Evolutionary conservation across 2,113 vertebrate genomes (phyloP), one percentile per base, ranked within the genome.

Genomic region (Sylvilagus bachmani): DNA sequence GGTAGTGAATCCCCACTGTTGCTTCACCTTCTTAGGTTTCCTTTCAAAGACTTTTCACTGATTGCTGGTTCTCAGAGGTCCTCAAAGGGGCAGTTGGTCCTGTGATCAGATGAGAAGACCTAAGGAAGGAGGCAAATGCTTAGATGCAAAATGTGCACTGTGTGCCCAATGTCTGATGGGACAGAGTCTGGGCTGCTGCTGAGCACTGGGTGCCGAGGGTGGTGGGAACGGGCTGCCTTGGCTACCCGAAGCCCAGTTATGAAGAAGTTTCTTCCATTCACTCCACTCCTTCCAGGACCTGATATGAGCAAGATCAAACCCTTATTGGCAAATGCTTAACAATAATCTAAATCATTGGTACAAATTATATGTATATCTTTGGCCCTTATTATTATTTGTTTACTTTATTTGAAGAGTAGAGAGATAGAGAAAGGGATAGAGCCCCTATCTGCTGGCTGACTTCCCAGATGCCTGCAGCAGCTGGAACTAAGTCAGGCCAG

Each of bases 301-400:
- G 11, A 66, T 14, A 17, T 58, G n/a, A 91, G 79, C 14, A 78
- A 95, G 79, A 44, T 58, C 4, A 2, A 89, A 51, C n/a, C 49
- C 61, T 61, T 95, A 51, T 25, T 62, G 88, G 71, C 58, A 89
- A 80, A 89, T 31, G 66, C 64, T 75, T 31, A 21, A 73, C 84
- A 87, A 55, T 21, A 73, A 83, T 49, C 12, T 80, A 71, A 81
- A 79, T 81, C 73, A 81, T 91, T 81, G 87, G 11, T 4, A 74
- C 88, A 83, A 87, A n/a, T 78, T 33, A 25, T 92, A 31, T 94
- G 96, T 94, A 69, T 92, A 70, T 66, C 19, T 58, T 58, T 58
- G 14, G 55, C 6, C 14, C 14, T 58, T 14, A 58, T 58, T 14
- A 58, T 58, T 58, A 58, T 58, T 17, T 58, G 17, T 58, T 58